Evolutionary conservation across 2,113 vertebrate genomes (phyloP), one percentile per base, ranked within the genome.

Genomic region (Hucho hucho): DNA sequence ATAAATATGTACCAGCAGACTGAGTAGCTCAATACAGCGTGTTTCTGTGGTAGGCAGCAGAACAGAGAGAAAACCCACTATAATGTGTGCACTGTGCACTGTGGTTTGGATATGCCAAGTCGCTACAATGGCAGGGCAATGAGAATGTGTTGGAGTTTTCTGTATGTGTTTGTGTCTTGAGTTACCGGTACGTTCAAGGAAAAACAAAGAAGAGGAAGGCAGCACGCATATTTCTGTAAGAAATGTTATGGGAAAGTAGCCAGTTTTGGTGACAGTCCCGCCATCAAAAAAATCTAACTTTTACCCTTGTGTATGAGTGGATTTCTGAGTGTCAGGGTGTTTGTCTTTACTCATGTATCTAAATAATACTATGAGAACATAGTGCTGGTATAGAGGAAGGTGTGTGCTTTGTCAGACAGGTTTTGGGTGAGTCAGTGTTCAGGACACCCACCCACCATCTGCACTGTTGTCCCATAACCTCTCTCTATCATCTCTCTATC

Each of bases 381-480:
- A 18, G 49, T 53, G 14, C 58, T 61, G 18, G 18, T 11, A 56
- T 56, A 61, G 18, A 61, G 58, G 58, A 61, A 61, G 58, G 58
- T 61, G 58, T 61, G 26, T 22, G 29, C 72, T 67, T 63, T 29
- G 64, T 72, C 70, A 61, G 64, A 73, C 70, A 75, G 76, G 63
- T 73, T 72, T 78, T 78, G 70, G 7, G 58, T 61, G 58, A 49
- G 49, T 49, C 29, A 72, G 25, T 20, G 25, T 46, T 37, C 20
- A 53, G 49, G 69, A 70, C 66, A 43, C 77, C 77, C 77, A 79
- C 72, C 58, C 49, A 58, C 72, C 77, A 25, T 79, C 72, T 74
- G 77, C 64, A 69, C 49, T 63, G 64, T 47, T 47, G 37, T 29
- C 37, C 37, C 64, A 32, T 20, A 7, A 43, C 9, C 56, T 46